Conservation (phyloP, 1,140 invertebrate genomes). For the Temnothorax curvispinosus region DNA sequence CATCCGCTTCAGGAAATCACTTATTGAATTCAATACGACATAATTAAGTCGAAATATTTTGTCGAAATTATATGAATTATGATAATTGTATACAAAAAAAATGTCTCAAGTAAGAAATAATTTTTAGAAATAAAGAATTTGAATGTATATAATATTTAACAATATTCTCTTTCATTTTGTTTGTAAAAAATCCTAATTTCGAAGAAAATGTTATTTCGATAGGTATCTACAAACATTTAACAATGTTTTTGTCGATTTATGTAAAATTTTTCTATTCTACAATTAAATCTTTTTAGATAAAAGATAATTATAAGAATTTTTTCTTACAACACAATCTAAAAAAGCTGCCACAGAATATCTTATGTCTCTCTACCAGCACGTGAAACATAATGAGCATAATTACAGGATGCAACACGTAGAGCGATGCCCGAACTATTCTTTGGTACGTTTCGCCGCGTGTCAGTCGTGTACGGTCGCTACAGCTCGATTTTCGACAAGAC, state of each 20-base stretch:
- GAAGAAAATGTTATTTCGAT: not conserved
- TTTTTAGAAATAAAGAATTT: not conserved
- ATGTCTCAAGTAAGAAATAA: not conserved
- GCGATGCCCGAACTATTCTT: not conserved
- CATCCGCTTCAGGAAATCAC: slow-evolving; percentile 3
- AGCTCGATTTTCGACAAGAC: slow-evolving; percentile 35
- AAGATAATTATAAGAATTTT: not conserved
- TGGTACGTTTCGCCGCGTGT: slow-evolving; percentile 17
- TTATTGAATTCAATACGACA: not conserved
- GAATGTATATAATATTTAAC: not conserved
- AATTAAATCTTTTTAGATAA: not conserved
- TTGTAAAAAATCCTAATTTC: not conserved
- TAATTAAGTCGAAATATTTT: slow-evolving; percentile 1
- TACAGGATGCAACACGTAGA: not conserved
- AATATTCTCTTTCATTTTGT: not conserved
- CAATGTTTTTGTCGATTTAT: not conserved
- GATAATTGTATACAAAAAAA: not conserved
- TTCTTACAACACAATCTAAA: not conserved
- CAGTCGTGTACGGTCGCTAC: not conserved
- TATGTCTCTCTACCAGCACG: not conserved
- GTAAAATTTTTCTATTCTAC: not conserved
- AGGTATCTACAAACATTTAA: not conserved
- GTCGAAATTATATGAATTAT: not conserved
- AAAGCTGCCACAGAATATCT: not conserved
- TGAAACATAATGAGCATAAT: slow-evolving; percentile 10